Evolutionary conservation across 2,797 vertebrate species (phyloP), one percentile per base, ranked within the genome.

Genomic region (Oreochromis grahami): DNA sequence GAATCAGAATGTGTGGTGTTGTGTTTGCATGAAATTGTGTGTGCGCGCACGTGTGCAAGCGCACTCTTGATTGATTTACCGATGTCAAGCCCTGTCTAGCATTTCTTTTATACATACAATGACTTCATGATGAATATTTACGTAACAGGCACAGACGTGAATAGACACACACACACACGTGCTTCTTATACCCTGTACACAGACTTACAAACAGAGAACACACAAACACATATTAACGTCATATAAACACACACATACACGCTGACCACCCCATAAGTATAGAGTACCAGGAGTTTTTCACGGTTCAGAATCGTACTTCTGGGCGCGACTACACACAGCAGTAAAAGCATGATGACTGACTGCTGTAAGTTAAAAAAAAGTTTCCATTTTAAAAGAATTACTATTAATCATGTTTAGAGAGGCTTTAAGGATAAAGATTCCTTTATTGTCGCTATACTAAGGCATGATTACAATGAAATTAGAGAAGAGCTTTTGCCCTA

Each of bases 1-100:
- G 88, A 79, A 77, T 85, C 83, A 85, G 82, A 93, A 91, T 89
- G 88, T 77, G 50, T 78, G 77, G 79, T 72, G 80, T 38, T 90
- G 88, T 91, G 85, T 92, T 84, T 10, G 29, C 78, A 26, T 38
- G 78, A 63, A 78, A 82, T 76, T 81, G 72, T 60, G 77, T 2
- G 68, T 3, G 60, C 11, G 79, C 12, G 63, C 70, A 53, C 51
- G 26, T 86, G 84, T 87, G 53, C 21, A 36, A 76, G 85, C 38
- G 12, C 2, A 5, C 53, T 13, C 4, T n/a, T 82, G 91, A 86
- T 76, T 84, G 91, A 91, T 93, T 94, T 91, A 92, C 84, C 74
- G 79, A 78, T 12, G 24, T 65, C 14, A 38, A 82, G 84, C 77
- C 80, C 8, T 52, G 82, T 88, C 81, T 79, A 80, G 6, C 2